Evolutionary conservation across 2,888 invertebrate species (phyloP).

Genomic region (Dicycla oo): DNA sequence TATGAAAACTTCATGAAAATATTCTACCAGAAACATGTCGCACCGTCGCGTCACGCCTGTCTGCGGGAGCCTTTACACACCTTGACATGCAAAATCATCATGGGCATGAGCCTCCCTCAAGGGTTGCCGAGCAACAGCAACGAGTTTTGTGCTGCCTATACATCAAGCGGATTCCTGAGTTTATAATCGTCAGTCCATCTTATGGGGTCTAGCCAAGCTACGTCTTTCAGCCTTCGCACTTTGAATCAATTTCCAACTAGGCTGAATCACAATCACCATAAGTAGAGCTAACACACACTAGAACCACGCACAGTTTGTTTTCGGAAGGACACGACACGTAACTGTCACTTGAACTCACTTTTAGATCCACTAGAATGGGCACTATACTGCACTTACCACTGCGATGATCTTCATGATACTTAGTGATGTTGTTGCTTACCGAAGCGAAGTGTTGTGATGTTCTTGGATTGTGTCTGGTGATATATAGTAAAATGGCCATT

Average conservation of each 20-base stretch:
- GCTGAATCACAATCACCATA: background rate
- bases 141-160: too few relatives aligned
- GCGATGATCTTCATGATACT: slow-evolving; percentile 8
- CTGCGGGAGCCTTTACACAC: too few relatives aligned
- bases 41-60: too few relatives aligned
- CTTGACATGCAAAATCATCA: too few relatives aligned
- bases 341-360: slow-evolving; percentile 7
- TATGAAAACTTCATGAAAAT: too few relatives aligned
- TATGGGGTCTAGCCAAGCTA: too few relatives aligned
- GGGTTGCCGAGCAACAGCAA: too few relatives aligned
- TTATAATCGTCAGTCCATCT: too few relatives aligned
- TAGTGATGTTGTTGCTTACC: slow-evolving; percentile 8
- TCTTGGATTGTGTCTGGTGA: slow-evolving; percentile 4
- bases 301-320: background rate
- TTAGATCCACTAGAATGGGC: background rate
- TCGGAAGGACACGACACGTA: background rate
- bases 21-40: too few relatives aligned
- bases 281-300: background rate
- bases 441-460: background rate
- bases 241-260: background rate
- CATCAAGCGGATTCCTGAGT: background rate
- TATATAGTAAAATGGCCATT: slow-evolving; percentile 18
- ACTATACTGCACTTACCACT: slow-evolving; percentile 21
- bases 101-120: background rate
- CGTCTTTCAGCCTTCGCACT: background rate